These are phyloP conservation scores for Pachycephala philippinensis DNA, from an alignment of 2,113 vertebrate genomes.

Conservation along the genomic window DNA sequence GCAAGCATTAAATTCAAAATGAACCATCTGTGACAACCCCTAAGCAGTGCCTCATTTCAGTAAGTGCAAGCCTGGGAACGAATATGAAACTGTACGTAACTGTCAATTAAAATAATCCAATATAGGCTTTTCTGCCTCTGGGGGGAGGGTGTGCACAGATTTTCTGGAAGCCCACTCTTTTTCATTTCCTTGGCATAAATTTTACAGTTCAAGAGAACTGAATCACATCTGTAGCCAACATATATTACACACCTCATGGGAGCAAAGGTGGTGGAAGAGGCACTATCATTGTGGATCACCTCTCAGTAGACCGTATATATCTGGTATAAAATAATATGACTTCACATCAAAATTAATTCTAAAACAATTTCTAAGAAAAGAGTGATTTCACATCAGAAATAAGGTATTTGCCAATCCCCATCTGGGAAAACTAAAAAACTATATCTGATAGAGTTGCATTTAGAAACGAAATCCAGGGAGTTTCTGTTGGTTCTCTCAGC, in stretches of 20 bases:
- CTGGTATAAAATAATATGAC: neutral
- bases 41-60: neutral
- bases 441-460: neutral
- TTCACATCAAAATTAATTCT: neutral
- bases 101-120: slow-evolving; percentile 38
- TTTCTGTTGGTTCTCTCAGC: neutral
- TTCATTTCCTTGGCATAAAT: neutral
- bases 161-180: neutral
- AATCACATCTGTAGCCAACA: neutral
- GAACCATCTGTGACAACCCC: neutral
- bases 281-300: neutral
- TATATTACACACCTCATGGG: neutral
- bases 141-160: neutral
- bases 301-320: neutral
- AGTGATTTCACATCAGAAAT: neutral
- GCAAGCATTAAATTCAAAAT: neutral
- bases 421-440: neutral
- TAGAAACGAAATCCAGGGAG: neutral
- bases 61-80: neutral
- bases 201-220: neutral
- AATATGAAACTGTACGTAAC: neutral
- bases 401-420: neutral
- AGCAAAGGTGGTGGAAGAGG: neutral
- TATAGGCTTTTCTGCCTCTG: neutral
- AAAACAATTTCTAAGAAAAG: neutral